A percentile compares a stretch with the other conserved stretches of the same genome.
phyloP scores from a whole-genome alignment of 2,888 invertebrate genomes.

The Harpalus rufipes region DNA sequence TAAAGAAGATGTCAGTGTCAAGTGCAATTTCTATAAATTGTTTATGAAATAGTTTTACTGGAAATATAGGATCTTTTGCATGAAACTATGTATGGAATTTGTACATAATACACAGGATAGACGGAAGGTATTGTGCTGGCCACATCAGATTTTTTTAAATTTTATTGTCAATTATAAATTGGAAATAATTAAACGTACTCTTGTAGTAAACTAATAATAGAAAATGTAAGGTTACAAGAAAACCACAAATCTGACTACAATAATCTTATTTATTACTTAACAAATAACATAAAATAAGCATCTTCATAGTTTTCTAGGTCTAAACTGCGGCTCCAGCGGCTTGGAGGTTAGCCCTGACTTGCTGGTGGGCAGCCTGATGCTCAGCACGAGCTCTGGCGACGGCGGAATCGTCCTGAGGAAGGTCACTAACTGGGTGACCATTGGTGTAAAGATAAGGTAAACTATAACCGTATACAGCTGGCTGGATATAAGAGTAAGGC shows the following conservation, averaged over 20 bases:
- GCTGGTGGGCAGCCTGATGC: slow-evolving; percentile 56
- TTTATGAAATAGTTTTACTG: too few species aligned
- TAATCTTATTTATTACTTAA: slow-evolving; percentile 11
- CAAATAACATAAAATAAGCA: slow-evolving; percentile 20
- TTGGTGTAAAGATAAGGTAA: slow-evolving; percentile 42
- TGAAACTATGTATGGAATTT: too few species aligned
- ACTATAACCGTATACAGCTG: slow-evolving; percentile 48
- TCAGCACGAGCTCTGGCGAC: slow-evolving; percentile 41
- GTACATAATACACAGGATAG: too few species aligned
- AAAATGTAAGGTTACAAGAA: too few species aligned
- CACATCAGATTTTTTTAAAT: too few species aligned
- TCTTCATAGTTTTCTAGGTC: slow-evolving; percentile 5
- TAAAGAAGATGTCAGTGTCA: too few species aligned
- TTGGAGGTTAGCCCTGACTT: slow-evolving; percentile 50
- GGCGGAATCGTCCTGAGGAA: slow-evolving; percentile 56
- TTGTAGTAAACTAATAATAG: too few species aligned
- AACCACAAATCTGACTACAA: neutral
- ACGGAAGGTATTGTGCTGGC: too few species aligned
- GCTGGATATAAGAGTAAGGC: slow-evolving; percentile 42
- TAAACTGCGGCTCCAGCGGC: slow-evolving; percentile 49
- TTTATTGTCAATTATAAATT: too few species aligned
- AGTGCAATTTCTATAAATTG: too few species aligned
- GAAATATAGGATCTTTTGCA: too few species aligned
- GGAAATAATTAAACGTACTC: too few species aligned
- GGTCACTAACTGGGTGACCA: slow-evolving; percentile 55